These are phyloP conservation scores for Pholis gunnellus DNA, from an alignment of 2,113 vertebrate species.

Conservation along the genomic window DNA sequence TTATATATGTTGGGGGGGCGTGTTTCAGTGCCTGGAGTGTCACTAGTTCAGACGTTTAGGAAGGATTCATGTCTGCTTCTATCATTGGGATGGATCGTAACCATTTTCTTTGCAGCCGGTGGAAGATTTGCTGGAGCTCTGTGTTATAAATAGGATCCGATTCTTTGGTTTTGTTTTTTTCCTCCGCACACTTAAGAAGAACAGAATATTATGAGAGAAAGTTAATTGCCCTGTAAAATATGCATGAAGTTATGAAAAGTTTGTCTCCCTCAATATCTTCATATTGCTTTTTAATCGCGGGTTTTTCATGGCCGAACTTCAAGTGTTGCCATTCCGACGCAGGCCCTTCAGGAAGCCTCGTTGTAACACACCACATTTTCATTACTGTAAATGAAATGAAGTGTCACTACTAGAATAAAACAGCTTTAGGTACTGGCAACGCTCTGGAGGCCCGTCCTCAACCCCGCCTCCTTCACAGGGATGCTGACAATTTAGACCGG, in stretches of 20 bases:
- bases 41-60: background rate
- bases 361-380: slow-evolving; percentile 68
- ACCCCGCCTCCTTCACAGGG: slow-evolving; percentile 47
- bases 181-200: slow-evolving; percentile 27
- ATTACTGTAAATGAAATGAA: slow-evolving; percentile 77
- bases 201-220: slow-evolving; percentile 34
- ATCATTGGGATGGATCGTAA: background rate
- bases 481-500: slow-evolving; percentile 65
- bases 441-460: slow-evolving; percentile 56
- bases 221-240: slow-evolving; percentile 61
- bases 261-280: slow-evolving; percentile 41
- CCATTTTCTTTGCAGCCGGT: slow-evolving; percentile 7
- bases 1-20: background rate
- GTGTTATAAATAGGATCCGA: slow-evolving; percentile 8
- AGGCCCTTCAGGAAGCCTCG: slow-evolving; percentile 52
- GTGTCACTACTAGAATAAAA: slow-evolving; percentile 75
- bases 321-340: slow-evolving; percentile 33
- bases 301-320: slow-evolving; percentile 35
- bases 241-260: slow-evolving; percentile 53
- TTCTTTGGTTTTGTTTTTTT: background rate
- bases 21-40: slow-evolving; percentile 3
- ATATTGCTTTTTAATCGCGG: slow-evolving; percentile 30
- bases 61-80: background rate
- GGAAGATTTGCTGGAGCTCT: slow-evolving; percentile 5
- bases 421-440: slow-evolving; percentile 58